Evolutionary conservation across 2,113 vertebrate species (phyloP).

Genomic region (Toxotes jaculatrix): DNA sequence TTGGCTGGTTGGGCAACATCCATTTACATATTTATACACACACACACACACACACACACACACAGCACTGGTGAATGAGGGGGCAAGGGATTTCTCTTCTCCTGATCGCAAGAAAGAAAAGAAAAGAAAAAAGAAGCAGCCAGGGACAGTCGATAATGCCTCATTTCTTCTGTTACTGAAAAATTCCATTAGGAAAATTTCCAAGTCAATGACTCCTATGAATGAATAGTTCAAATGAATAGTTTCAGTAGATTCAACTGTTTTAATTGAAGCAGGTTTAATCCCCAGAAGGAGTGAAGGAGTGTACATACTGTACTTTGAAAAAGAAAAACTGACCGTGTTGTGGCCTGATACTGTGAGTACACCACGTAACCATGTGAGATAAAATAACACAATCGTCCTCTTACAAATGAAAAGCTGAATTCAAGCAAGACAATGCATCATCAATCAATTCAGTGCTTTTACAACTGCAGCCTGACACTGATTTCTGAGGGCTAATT

Average conservation of each 20-base stretch:
- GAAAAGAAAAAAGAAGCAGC: slow-evolving; percentile 26
- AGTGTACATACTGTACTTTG: neutral
- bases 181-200: slow-evolving; percentile 76
- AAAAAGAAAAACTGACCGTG: neutral
- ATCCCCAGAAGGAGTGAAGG: slow-evolving; percentile 39
- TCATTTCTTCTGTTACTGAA: slow-evolving; percentile 66
- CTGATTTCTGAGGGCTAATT: too few species aligned
- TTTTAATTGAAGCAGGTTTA: slow-evolving; percentile 69
- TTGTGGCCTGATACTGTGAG: neutral
- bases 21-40: slow-evolving; percentile 66
- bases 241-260: slow-evolving; percentile 56
- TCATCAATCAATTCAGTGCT: too few species aligned
- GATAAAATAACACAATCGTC: too few species aligned
- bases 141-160: slow-evolving; percentile 63
- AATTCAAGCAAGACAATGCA: too few species aligned
- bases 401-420: too few species aligned
- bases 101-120: slow-evolving; percentile 27
- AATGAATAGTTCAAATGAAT: slow-evolving; percentile 66
- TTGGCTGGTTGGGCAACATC: slow-evolving; percentile 57
- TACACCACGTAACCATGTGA: too few species aligned
- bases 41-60: slow-evolving; percentile 4
- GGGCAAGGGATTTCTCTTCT: slow-evolving; percentile 51
- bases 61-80: slow-evolving; percentile 20
- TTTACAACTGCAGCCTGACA: too few species aligned
- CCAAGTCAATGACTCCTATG: slow-evolving; percentile 62